These are phyloP conservation scores for Meganola albula DNA, from an alignment of 2,888 invertebrate species.

Conservation along the genomic window DNA sequence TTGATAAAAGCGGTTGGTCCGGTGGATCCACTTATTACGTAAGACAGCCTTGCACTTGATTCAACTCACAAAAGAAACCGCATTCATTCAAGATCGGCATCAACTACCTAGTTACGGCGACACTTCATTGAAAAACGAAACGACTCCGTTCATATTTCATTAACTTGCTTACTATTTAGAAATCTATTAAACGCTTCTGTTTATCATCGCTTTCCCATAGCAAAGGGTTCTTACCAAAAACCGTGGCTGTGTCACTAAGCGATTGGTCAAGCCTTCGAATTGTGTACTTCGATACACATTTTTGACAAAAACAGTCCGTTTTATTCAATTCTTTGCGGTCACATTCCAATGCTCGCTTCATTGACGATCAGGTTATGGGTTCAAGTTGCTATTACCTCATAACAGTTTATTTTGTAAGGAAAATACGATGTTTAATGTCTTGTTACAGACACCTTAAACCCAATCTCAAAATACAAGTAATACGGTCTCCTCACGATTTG, in stretches of 20 bases:
- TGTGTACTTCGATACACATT: conserved; percentile 37
- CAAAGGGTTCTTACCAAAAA: conserved; percentile 39
- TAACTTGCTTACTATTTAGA: conserved; percentile 16
- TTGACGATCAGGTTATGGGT: conserved; percentile 31
- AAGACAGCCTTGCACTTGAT: too few species aligned
- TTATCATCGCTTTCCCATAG: conserved; percentile 54
- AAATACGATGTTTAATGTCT: too few species aligned
- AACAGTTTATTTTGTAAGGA: conserved; percentile 17
- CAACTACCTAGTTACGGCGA: neutral
- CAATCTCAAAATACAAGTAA: too few species aligned
- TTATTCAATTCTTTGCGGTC: conserved; percentile 48
- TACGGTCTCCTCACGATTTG: too few species aligned
- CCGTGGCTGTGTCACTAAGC: conserved; percentile 53
- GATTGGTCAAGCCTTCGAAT: conserved; percentile 48
- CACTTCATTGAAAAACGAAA: conserved; percentile 1
- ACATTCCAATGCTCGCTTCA: conserved; percentile 52
- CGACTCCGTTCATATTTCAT: conserved; percentile 9
- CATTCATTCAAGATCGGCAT: neutral
- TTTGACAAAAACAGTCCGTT: conserved; percentile 46
- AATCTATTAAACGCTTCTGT: conserved; percentile 36
- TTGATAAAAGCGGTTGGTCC: too few species aligned
- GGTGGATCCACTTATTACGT: too few species aligned
- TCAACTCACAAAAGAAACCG: too few species aligned
- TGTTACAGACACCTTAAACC: too few species aligned
- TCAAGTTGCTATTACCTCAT: conserved; percentile 25